Evolutionary conservation across 2,797 vertebrate species (phyloP).

Genomic region (Alosa sapidissima): DNA sequence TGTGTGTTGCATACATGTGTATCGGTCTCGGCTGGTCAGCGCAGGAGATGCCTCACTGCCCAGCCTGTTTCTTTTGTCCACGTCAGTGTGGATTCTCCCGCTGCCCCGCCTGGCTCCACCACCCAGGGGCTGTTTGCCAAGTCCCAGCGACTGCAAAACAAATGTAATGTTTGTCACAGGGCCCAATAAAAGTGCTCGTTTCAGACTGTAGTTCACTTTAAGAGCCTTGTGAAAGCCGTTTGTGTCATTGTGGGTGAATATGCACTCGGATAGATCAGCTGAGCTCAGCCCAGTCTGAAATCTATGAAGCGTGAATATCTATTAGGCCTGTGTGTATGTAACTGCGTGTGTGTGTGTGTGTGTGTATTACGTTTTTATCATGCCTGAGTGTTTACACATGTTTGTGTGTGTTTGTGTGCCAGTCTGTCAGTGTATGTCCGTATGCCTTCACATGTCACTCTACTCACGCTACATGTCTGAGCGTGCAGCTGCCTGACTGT

Average conservation of each 20-base stretch:
- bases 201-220: constrained; percentile 3
- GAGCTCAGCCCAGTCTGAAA: neutral
- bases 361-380: neutral
- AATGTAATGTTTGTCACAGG: neutral
- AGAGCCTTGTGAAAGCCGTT: neutral
- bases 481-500: neutral
- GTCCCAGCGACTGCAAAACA: neutral
- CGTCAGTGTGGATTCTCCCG: neutral
- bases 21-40: neutral
- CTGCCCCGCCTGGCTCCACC: neutral
- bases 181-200: neutral
- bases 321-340: neutral
- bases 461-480: neutral
- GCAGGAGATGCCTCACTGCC: neutral
- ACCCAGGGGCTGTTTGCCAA: neutral
- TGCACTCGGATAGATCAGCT: neutral
- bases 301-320: neutral
- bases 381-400: neutral
- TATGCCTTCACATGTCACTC: neutral
- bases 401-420: neutral
- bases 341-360: constrained; percentile 26
- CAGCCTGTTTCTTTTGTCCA: neutral
- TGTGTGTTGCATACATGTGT: neutral
- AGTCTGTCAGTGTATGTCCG: neutral
- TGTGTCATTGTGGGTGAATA: neutral